phyloP scores from a whole-genome alignment of 2,888 invertebrate genomes.

The Lochmaea crataegi region DNA sequence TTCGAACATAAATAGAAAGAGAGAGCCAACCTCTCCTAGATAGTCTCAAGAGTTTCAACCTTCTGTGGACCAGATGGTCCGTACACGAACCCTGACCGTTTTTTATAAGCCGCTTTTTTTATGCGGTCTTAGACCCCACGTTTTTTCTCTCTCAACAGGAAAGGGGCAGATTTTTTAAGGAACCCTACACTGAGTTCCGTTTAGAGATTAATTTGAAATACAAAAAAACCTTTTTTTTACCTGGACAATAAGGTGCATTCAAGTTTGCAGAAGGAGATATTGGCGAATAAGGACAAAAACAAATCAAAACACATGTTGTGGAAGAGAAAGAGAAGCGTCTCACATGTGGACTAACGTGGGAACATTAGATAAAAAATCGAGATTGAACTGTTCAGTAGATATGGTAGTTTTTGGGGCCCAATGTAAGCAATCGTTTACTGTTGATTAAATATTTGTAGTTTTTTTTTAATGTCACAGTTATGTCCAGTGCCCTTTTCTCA shows the following conservation, averaged over 20 bases:
- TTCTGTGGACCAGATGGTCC: slow-evolving; percentile 62
- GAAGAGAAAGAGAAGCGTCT: slow-evolving; percentile 48
- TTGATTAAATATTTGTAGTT: slow-evolving; percentile 61
- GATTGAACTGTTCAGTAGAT: slow-evolving; percentile 46
- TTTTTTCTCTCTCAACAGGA: slow-evolving; percentile 59
- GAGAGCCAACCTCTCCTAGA: slow-evolving; percentile 59
- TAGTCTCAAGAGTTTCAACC: slow-evolving; percentile 59
- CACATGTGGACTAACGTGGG: slow-evolving; percentile 62
- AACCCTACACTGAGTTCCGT: slow-evolving; percentile 66
- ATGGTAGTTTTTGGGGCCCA: slow-evolving; percentile 52
- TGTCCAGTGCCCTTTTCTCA: slow-evolving; percentile 29
- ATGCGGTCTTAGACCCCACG: slow-evolving; percentile 59
- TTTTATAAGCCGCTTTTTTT: slow-evolving; percentile 65
- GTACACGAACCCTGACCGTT: slow-evolving; percentile 63
- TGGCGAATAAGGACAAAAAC: slow-evolving; percentile 46
- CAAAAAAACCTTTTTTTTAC: slow-evolving; percentile 60
- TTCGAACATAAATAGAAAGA: slow-evolving; percentile 60
- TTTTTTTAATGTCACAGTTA: slow-evolving; percentile 36
- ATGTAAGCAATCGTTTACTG: slow-evolving; percentile 59
- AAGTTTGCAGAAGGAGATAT: slow-evolving; percentile 61
- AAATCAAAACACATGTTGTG: slow-evolving; percentile 42
- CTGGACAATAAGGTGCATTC: slow-evolving; percentile 64
- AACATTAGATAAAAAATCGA: slow-evolving; percentile 57
- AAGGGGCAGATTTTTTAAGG: slow-evolving; percentile 66
- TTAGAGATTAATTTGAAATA: slow-evolving; percentile 64